Conservation (phyloP, 1,140 invertebrate species). For the Drosophila quadrilineata region DNA sequence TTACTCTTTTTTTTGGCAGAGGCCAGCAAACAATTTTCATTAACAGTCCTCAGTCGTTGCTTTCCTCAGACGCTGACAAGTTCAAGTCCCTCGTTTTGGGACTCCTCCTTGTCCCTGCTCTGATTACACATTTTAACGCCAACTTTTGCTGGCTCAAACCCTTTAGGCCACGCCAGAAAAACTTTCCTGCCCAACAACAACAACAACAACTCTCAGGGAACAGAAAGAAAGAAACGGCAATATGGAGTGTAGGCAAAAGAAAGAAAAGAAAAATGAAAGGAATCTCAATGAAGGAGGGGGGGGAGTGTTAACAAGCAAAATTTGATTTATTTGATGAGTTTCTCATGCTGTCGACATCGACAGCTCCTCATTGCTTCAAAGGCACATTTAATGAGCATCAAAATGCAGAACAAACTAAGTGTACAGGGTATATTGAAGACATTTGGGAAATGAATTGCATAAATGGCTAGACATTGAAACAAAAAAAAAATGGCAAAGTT, state of each 20-base stretch:
- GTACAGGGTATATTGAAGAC: slow-evolving; percentile 8
- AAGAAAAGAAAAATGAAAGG: slow-evolving; percentile 39
- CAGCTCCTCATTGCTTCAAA: slow-evolving; percentile 24
- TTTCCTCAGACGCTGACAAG: slow-evolving; percentile 61
- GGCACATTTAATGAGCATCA: slow-evolving; percentile 71
- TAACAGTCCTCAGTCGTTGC: slow-evolving; percentile 55
- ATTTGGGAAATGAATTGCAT: slow-evolving; percentile 37
- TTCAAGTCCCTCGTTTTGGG: slow-evolving; percentile 15
- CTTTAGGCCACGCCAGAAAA: slow-evolving; percentile 60
- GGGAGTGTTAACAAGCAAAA: slow-evolving; percentile 76
- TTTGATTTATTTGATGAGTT: slow-evolving; percentile 79
- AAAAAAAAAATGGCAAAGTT: slow-evolving; percentile 12
- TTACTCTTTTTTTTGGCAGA: too few relatives aligned
- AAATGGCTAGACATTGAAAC: slow-evolving; percentile 8
- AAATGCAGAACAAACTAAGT: slow-evolving; percentile 29
- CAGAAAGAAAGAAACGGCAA: neutral
- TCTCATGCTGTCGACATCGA: slow-evolving; percentile 37
- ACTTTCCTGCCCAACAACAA: slow-evolving; percentile 45
- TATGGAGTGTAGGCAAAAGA: neutral
- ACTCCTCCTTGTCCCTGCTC: slow-evolving; percentile 49
- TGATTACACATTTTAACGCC: slow-evolving; percentile 76
- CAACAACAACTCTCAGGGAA: too few relatives aligned
- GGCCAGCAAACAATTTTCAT: slow-evolving; percentile 70
- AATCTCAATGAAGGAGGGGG: slow-evolving; percentile 75
- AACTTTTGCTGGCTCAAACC: slow-evolving; percentile 52